phyloP scores from a whole-genome alignment of 2,888 invertebrate genomes.

The Cryptophagus acutangulus region DNA sequence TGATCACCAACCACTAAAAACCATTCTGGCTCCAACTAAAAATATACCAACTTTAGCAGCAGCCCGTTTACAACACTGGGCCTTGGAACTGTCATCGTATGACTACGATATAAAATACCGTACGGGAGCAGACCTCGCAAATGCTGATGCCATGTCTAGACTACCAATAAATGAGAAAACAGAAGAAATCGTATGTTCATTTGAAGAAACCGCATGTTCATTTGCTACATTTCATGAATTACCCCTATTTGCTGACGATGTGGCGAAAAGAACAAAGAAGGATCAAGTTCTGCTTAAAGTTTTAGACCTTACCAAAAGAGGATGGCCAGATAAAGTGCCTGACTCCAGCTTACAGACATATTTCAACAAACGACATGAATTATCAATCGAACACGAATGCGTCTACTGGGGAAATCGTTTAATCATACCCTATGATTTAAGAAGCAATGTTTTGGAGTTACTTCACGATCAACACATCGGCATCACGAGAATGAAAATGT shows the following conservation, averaged over 20 bases:
- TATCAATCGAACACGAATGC: slow-evolving; percentile 22
- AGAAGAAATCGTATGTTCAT: not conserved
- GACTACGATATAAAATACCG: not conserved
- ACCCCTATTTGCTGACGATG: not conserved
- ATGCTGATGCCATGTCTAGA: slow-evolving; percentile 2
- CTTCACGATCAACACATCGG: slow-evolving; percentile 25
- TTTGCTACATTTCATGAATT: not conserved
- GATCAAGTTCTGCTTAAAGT: slow-evolving; percentile 5
- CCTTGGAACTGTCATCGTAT: not conserved
- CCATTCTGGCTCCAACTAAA: slow-evolving; percentile 22
- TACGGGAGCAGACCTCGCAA: not conserved
- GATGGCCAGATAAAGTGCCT: slow-evolving; percentile 16
- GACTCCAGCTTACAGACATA: slow-evolving; percentile 14
- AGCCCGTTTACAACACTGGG: slow-evolving; percentile 33
- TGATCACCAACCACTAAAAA: slow-evolving; percentile 1
- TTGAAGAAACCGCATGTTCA: no score
- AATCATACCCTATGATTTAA: slow-evolving; percentile 16
- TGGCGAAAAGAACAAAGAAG: not conserved
- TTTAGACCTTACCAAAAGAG: slow-evolving; percentile 15
- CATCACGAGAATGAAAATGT: slow-evolving; percentile 23
- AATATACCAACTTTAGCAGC: slow-evolving; percentile 35
- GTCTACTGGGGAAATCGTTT: slow-evolving; percentile 18
- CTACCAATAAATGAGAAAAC: not conserved
- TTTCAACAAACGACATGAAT: slow-evolving; percentile 17
- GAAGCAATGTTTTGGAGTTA: slow-evolving; percentile 15